Percentiles rank a stretch among this genome's conserved stretches.
Evolutionary conservation across 2,797 vertebrate species (phyloP).

Genomic region (Xenopus petersii): DNA sequence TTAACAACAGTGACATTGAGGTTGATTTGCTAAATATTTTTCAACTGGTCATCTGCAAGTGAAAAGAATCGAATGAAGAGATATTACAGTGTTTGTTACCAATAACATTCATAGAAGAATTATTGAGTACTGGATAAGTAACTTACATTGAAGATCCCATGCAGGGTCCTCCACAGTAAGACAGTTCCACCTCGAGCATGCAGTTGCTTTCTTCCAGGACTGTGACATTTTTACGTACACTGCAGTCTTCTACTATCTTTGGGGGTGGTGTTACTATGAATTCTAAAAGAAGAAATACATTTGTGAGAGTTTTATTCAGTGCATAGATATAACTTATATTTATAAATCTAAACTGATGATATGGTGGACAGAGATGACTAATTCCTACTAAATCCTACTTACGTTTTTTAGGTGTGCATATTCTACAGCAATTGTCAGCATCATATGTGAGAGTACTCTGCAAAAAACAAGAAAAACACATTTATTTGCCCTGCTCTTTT

Average conservation of each 20-base stretch:
- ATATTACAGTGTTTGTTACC: too few relatives aligned
- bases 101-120: too few relatives aligned
- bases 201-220: conserved; percentile 29
- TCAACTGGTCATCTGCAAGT: too few relatives aligned
- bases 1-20: too few relatives aligned
- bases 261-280: neutral
- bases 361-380: too few relatives aligned
- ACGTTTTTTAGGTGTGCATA: conserved; percentile 10
- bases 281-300: neutral
- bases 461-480: neutral
- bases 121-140: neutral
- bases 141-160: conserved; percentile 45
- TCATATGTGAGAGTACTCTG: conserved; percentile 30
- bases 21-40: too few relatives aligned
- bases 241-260: conserved; percentile 21
- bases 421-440: conserved; percentile 26
- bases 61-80: too few relatives aligned
- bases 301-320: too few relatives aligned
- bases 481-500: too few relatives aligned
- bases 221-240: conserved; percentile 29
- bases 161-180: conserved; percentile 39
- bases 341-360: too few relatives aligned
- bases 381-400: neutral
- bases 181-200: conserved; percentile 19
- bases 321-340: too few relatives aligned